phyloP scores from a whole-genome alignment of 2,888 invertebrate genomes.

The Sympetrum striolatum region DNA sequence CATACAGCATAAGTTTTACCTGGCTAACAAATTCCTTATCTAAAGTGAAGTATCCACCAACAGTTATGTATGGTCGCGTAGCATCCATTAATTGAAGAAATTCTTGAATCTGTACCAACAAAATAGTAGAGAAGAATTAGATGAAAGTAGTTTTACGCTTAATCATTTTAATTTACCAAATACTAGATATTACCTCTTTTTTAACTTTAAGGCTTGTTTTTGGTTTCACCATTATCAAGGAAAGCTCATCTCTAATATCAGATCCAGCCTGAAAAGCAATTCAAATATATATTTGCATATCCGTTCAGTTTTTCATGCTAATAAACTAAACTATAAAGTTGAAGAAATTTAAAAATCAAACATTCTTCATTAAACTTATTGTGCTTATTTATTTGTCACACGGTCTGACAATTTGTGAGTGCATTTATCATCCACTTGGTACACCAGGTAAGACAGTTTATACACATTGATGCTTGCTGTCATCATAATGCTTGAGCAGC shows the following conservation, averaged over 20 bases:
- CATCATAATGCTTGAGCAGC: too few species aligned
- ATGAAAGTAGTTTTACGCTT: background rate
- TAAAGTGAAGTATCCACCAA: constrained; percentile 8
- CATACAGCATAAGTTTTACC: background rate
- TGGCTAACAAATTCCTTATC: constrained; percentile 30
- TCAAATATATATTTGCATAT: background rate
- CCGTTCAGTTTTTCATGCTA: background rate
- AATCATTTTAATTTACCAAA: background rate
- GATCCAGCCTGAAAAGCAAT: constrained; percentile 7
- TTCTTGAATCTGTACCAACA: constrained; percentile 9
- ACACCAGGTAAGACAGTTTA: too few species aligned
- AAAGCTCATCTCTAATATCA: constrained; percentile 28
- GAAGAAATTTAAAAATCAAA: background rate
- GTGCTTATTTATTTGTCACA: too few species aligned
- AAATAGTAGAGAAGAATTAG: background rate
- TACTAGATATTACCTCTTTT: background rate
- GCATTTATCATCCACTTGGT: too few species aligned
- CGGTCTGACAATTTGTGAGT: too few species aligned
- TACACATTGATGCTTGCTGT: too few species aligned
- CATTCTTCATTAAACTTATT: too few species aligned
- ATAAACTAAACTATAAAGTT: background rate
- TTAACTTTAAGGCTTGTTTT: constrained; percentile 5
- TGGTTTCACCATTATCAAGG: constrained; percentile 9
- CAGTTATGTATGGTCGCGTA: constrained; percentile 11
- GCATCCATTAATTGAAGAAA: constrained; percentile 32